A percentile compares a stretch with the other conserved stretches of the same genome.
Conservation (phyloP, 2,113 vertebrate species). For the Pseudorhombus dupliciocellatus region DNA sequence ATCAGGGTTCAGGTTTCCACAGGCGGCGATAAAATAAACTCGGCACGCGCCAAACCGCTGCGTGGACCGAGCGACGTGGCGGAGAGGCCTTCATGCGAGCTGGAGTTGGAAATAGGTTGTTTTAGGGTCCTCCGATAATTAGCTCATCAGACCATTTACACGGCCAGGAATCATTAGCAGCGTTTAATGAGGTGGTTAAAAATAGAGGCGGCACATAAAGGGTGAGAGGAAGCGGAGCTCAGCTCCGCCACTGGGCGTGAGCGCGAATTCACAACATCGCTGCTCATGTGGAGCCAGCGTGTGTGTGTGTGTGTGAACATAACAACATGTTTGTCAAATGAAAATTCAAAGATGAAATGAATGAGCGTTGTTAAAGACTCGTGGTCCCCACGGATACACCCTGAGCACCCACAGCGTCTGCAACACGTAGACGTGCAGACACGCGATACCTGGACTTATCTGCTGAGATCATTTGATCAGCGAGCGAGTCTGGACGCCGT, state of each 20-base stretch:
- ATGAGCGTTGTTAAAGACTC: background rate
- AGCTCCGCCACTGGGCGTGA: conserved; percentile 30
- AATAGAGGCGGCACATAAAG: conserved; percentile 59
- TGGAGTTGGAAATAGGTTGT: conserved; percentile 50
- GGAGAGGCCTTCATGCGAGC: conserved; percentile 22
- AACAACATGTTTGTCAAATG: too few species aligned
- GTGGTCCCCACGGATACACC: background rate
- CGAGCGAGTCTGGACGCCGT: conserved; percentile 18
- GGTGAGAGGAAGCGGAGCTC: conserved; percentile 39
- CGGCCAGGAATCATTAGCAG: conserved; percentile 61
- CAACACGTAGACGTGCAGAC: background rate
- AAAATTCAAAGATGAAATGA: too few species aligned
- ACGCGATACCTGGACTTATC: conserved; percentile 26
- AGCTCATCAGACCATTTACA: conserved; percentile 69
- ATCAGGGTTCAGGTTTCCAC: too few species aligned
- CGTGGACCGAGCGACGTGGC: background rate
- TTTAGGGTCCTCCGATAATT: conserved; percentile 67
- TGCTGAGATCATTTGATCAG: conserved; percentile 29
- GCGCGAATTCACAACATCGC: conserved; percentile 35
- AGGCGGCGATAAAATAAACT: conserved; percentile 25
- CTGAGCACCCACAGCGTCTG: background rate
- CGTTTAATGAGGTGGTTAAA: conserved; percentile 66
- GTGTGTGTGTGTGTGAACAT: background rate
- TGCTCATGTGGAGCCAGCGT: background rate
- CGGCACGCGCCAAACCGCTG: conserved; percentile 1